Percentiles rank a stretch among this genome's conserved stretches.
phyloP scores from a whole-genome alignment of 1,140 invertebrate species.

The Hyphantria cunea region DNA sequence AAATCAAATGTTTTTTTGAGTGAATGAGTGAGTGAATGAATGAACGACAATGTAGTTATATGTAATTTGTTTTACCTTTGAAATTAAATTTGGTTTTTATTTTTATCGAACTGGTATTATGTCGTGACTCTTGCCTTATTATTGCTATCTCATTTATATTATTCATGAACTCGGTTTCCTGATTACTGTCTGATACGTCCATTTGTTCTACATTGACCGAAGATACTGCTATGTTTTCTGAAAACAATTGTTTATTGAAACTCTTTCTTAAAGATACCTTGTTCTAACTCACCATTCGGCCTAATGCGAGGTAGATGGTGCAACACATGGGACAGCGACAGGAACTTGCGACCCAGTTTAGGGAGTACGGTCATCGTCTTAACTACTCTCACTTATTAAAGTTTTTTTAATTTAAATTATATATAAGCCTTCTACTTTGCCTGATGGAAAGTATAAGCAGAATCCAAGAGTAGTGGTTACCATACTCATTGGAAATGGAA shows the following conservation, averaged over 20 bases:
- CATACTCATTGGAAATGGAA: too few relatives aligned
- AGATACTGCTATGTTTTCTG: background rate
- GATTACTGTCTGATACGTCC: background rate
- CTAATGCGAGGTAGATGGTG: too few relatives aligned
- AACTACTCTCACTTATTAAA: too few relatives aligned
- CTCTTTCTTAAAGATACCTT: too few relatives aligned
- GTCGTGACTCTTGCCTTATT: background rate
- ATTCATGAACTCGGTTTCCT: background rate
- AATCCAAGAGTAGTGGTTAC: too few relatives aligned
- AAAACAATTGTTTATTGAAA: background rate
- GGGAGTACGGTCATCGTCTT: too few relatives aligned
- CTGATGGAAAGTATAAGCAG: too few relatives aligned
- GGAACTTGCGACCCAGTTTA: too few relatives aligned
- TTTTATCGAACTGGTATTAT: constrained; percentile 44
- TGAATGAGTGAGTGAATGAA: background rate
- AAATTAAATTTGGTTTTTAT: constrained; percentile 58
- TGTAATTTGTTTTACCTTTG: constrained; percentile 44
- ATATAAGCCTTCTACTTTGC: too few relatives aligned
- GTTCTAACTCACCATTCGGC: too few relatives aligned
- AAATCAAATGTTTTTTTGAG: background rate
- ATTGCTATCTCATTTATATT: background rate
- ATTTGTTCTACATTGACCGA: background rate
- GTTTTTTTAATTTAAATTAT: too few relatives aligned
- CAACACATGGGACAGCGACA: too few relatives aligned
- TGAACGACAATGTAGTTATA: background rate